Evolutionary conservation across 1,140 invertebrate genomes (phyloP).

Genomic region (Micrasema longulum): DNA sequence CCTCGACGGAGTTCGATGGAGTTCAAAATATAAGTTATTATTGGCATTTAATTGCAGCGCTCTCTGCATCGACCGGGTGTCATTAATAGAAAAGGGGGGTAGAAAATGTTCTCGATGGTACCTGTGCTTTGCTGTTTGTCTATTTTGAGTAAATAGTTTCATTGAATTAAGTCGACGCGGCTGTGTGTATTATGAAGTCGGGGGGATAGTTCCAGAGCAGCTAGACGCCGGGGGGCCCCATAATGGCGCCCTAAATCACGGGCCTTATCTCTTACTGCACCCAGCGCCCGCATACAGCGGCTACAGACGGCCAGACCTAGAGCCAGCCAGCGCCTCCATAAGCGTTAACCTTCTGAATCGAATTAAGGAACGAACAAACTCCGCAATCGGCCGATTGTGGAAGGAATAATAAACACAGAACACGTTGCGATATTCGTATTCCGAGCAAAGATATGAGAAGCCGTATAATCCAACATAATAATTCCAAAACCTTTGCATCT

Average conservation of each 20-base stretch:
- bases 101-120: too few relatives aligned
- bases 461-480: too few relatives aligned
- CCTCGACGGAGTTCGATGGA: too few relatives aligned
- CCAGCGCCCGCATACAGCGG: slow-evolving; percentile 10
- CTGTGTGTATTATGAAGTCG: not conserved
- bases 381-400: slow-evolving; percentile 21
- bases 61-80: too few relatives aligned
- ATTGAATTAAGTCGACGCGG: slow-evolving; percentile 5
- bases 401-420: slow-evolving; percentile 17
- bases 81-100: too few relatives aligned
- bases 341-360: slow-evolving; percentile 37
- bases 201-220: not conserved
- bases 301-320: not conserved
- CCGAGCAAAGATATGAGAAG: too few relatives aligned
- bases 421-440: slow-evolving; percentile 6
- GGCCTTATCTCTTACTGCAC: slow-evolving; percentile 25
- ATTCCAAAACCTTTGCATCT: too few relatives aligned
- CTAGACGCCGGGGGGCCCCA: slow-evolving; percentile 23
- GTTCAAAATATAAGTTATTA: too few relatives aligned
- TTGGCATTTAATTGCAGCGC: too few relatives aligned
- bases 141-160: not conserved
- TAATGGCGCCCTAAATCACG: slow-evolving; percentile 46
- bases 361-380: slow-evolving; percentile 25
- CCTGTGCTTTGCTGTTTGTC: too few relatives aligned
- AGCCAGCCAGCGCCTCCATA: slow-evolving; percentile 16